A percentile compares a stretch with the other conserved stretches of the same genome.
These are phyloP conservation scores for Chrysolina haemoptera DNA, from an alignment of 2,888 invertebrate species.

Conservation along the genomic window DNA sequence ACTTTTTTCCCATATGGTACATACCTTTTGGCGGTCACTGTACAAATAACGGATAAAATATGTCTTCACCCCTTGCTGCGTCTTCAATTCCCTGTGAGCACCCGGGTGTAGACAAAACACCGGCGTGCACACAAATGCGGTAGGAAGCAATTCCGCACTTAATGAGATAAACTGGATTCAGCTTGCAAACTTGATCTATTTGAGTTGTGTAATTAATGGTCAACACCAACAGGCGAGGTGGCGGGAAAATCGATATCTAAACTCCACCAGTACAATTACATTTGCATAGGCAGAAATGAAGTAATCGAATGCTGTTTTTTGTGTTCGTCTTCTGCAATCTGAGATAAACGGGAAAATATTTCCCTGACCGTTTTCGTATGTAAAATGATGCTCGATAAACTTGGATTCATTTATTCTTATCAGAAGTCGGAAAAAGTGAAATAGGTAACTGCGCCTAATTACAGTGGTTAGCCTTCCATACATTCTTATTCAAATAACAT, in stretches of 20 bases:
- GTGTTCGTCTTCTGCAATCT: too few relatives aligned
- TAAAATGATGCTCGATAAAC: too few relatives aligned
- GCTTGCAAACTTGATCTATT: constrained; percentile 30
- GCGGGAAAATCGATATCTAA: constrained; percentile 12
- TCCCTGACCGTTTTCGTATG: too few relatives aligned
- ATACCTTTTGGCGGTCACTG: too few relatives aligned
- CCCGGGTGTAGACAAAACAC: background rate
- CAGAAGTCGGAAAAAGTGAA: too few relatives aligned
- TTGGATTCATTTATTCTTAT: too few relatives aligned
- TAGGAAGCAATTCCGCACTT: constrained; percentile 18
- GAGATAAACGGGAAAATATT: too few relatives aligned
- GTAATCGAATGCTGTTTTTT: background rate
- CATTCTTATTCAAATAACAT: too few relatives aligned
- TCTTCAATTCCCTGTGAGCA: background rate
- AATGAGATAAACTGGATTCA: constrained; percentile 27
- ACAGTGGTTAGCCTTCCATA: too few relatives aligned
- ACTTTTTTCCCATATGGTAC: too few relatives aligned
- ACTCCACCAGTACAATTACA: background rate
- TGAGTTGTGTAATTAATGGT: constrained; percentile 33
- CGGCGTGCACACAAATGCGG: background rate
- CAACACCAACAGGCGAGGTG: constrained; percentile 11
- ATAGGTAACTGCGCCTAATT: too few relatives aligned
- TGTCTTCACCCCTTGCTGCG: background rate
- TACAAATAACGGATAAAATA: too few relatives aligned
- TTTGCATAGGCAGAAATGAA: background rate